A percentile compares a stretch with the other conserved stretches of the same genome.
Evolutionary conservation across 2,888 invertebrate species (phyloP).

Genomic region (Amblyjoppa proteus): DNA sequence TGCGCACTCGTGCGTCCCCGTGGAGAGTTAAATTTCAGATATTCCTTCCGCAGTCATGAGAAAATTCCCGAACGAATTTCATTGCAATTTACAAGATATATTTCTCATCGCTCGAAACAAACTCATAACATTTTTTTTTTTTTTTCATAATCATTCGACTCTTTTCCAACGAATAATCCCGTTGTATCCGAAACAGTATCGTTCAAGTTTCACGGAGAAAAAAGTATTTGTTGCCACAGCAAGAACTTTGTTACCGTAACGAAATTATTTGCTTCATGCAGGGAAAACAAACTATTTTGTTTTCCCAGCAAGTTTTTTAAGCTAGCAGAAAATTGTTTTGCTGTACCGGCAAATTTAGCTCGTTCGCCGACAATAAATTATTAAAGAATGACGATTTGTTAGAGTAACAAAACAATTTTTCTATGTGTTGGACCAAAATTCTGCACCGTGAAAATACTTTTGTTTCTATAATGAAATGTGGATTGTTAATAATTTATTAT

Average conservation of each 20-base stretch:
- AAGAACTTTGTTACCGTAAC: too few relatives aligned
- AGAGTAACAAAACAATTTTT: background rate
- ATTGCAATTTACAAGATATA: background rate
- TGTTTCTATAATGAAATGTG: too few relatives aligned
- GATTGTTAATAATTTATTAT: too few relatives aligned
- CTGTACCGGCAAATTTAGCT: background rate
- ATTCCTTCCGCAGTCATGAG: background rate
- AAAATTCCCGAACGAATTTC: slow-evolving; percentile 5
- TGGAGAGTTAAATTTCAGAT: background rate
- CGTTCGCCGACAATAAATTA: background rate
- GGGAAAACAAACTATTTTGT: too few relatives aligned
- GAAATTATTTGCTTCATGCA: too few relatives aligned
- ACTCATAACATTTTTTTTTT: background rate
- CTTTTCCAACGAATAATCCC: background rate
- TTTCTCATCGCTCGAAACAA: background rate
- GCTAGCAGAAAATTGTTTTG: too few relatives aligned
- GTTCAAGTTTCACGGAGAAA: background rate
- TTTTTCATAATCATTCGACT: background rate
- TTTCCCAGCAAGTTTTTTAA: too few relatives aligned
- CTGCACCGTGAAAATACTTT: too few relatives aligned
- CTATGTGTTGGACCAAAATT: background rate
- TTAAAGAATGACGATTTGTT: too few relatives aligned
- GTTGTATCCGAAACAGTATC: background rate
- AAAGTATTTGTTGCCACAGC: too few relatives aligned
- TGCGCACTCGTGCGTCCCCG: background rate